Evolutionary conservation across 1,140 invertebrate genomes (phyloP).

Genomic region (Arion vulgaris): DNA sequence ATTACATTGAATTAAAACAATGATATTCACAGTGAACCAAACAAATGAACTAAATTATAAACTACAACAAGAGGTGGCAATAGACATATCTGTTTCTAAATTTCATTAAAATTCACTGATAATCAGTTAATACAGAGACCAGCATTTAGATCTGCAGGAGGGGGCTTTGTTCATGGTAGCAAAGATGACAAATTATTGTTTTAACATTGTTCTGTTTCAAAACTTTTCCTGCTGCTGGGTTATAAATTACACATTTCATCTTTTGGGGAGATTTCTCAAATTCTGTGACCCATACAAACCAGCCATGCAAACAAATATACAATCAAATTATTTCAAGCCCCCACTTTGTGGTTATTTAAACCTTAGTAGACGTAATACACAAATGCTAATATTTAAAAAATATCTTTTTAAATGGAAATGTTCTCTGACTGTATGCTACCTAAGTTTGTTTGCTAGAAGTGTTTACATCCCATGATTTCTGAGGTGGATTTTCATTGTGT

Average conservation of each 20-base stretch:
- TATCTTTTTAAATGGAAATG: not conserved
- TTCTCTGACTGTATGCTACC: not conserved
- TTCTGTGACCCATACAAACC: not conserved
- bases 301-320: not conserved
- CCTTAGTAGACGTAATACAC: not conserved
- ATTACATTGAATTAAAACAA: conserved; percentile 20
- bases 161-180: too few relatives aligned
- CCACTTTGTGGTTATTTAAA: not conserved
- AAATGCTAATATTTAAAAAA: not conserved
- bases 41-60: not conserved
- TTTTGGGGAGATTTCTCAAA: not conserved
- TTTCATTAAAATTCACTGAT: not conserved
- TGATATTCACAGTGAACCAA: conserved; percentile 30
- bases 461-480: too few relatives aligned
- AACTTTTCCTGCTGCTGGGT: too few relatives aligned
- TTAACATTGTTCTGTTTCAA: too few relatives aligned
- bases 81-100: not conserved
- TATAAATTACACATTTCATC: too few relatives aligned
- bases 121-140: not conserved
- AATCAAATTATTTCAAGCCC: not conserved
- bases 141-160: too few relatives aligned
- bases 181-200: too few relatives aligned
- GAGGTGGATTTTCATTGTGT: too few relatives aligned
- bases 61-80: conserved; percentile 3
- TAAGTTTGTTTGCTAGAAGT: too few relatives aligned